Evolutionary conservation across 2,797 vertebrate species (phyloP).

Genomic region (Sparus aurata): DNA sequence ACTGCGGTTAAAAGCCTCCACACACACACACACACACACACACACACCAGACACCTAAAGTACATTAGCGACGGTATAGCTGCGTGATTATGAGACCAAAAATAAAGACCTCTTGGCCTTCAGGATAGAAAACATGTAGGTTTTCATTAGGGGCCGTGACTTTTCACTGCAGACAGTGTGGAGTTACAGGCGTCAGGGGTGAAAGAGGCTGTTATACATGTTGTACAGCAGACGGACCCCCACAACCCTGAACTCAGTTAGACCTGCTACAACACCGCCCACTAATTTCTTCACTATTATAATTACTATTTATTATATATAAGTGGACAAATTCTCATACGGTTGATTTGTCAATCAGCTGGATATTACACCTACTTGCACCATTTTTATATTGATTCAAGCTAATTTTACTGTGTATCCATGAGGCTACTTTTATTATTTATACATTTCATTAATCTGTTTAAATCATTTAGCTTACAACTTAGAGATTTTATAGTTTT

Average conservation of each 20-base stretch:
- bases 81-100: constrained; percentile 25
- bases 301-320: too few species aligned
- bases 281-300: neutral
- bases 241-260: neutral
- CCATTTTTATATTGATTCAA: neutral
- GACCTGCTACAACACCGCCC: neutral
- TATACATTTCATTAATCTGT: neutral
- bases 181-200: constrained; percentile 10
- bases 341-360: neutral
- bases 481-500: too few species aligned
- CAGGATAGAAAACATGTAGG: constrained; percentile 42
- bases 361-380: neutral
- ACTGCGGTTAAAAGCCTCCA: constrained; percentile 31
- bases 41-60: constrained; percentile 5
- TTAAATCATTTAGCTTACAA: neutral
- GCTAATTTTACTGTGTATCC: too few species aligned
- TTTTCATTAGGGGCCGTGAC: constrained; percentile 49
- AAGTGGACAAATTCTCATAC: too few species aligned
- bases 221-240: neutral
- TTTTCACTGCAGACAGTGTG: constrained; percentile 25
- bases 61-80: constrained; percentile 34
- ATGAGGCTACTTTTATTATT: neutral
- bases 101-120: constrained; percentile 29
- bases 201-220: constrained; percentile 14
- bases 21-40: constrained; percentile 1